Evolutionary conservation across 2,888 invertebrate genomes (phyloP).

Genomic region (Cenopis cana): DNA sequence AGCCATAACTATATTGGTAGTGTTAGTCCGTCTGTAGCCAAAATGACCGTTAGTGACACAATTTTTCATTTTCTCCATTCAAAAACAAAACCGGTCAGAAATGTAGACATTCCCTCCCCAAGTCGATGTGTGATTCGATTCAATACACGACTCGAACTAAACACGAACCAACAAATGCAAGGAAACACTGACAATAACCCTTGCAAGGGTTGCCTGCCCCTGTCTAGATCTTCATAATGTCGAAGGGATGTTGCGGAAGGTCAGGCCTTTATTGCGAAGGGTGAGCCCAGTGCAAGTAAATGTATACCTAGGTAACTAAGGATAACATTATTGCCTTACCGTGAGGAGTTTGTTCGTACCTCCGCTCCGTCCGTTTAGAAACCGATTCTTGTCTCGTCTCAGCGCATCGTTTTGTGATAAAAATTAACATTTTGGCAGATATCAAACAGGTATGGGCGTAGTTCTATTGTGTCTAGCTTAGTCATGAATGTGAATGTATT

Average conservation of each 20-base stretch:
- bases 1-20: too few relatives aligned
- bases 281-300: conserved; percentile 4
- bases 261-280: conserved; percentile 27
- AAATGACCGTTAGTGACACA: conserved; percentile 1
- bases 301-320: neutral
- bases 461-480: too few relatives aligned
- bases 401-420: too few relatives aligned
- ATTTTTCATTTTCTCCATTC: neutral
- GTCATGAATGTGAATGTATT: too few relatives aligned
- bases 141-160: conserved; percentile 6
- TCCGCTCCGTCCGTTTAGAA: neutral
- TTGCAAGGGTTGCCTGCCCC: conserved; percentile 17
- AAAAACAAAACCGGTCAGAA: conserved; percentile 14
- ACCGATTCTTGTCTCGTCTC: neutral
- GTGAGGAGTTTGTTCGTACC: neutral
- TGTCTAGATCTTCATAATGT: conserved; percentile 30
- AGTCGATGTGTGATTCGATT: neutral
- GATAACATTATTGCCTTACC: neutral
- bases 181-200: conserved; percentile 33
- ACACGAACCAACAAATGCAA: conserved; percentile 27
- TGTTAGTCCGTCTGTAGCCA: too few relatives aligned
- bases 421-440: too few relatives aligned
- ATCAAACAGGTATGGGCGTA: too few relatives aligned
- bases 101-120: neutral
- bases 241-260: conserved; percentile 37